Base-by-base conservation (phyloP, 2,113 vertebrate species). In the Australoheros scitulus region DNA sequence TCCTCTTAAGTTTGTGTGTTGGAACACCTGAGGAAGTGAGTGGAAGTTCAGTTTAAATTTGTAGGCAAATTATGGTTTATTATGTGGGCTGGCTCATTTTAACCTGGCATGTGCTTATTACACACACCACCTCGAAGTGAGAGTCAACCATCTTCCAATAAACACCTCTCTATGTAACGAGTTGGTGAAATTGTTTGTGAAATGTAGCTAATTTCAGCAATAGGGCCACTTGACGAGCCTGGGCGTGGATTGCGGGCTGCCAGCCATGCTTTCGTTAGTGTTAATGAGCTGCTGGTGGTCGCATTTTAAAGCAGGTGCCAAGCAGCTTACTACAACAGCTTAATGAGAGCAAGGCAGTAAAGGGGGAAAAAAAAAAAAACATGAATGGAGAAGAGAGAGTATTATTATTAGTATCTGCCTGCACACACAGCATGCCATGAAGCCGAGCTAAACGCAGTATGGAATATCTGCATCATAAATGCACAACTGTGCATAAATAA, bases 171-270 rank as follows among this genome's bases (percentile, higher is more conserved):
- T 92, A 84, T 68, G 87, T 92, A 94, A 94, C 91, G 91, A 93
- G 86, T 92, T 90, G 80, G 90, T 90, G 93, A 95, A 95, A 95
- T 94, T 93, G 93, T 95, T 95, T 94, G 94, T 92, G 91, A 95
- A 96, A 95, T 84, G 91, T 79, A 88, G 93, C 91, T 95, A 94
- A 96, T 95, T 95, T 94, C 88, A 60, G 81, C 81, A 43, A 83
- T 80, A 83, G 83, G 83, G 85, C 79, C 61, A 79, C 83, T 91
- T 93, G 94, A 94, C 88, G 86, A 88, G 90, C 61, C 89, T 68
- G 89, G 87, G 93, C 86, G 89, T 89, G 82, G 93, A 93, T 38
- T 24, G 87, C 77, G 68, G 65, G 89, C 92, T 94, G 92, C 90
- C 91, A 93, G 87, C 90, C 88, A 76, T 6, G 83, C 92, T 92